Base-by-base conservation (phyloP, 2,797 vertebrate genomes). In the Halcyon chelicuti region DNA sequence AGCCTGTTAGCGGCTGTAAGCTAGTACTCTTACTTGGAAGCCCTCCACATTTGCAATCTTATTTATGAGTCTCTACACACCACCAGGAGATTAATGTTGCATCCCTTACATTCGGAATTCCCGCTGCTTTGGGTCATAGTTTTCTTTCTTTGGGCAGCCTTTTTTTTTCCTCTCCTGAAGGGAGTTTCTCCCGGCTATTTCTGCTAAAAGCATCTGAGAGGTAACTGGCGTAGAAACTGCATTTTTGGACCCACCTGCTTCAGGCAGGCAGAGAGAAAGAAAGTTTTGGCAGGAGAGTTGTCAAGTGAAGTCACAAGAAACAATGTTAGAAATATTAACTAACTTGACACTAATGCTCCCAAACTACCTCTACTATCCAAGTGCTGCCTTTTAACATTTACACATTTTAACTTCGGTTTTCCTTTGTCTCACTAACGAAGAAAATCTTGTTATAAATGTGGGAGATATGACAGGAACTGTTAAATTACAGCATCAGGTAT, bases 11-110 rank as follows among this genome's bases (percentile, higher is more conserved):
- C 4, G 17, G 80, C 86, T 94, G 63, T 57, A 94, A 95, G 88
- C 86, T 85, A 94, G 96, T 95, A 74, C 74, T 96, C 95, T 95
- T 96, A 93, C 71, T 96, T 96, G 96, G 95, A 97, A 96, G 83
- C 3, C 71, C 57, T 93, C 95, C 94, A 95, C 57, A 31, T 82
- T 94, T 63, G 49, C 91, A 90, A 74, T 93, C 94, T 94, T 94
- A 78, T 92, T 94, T 96, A 94, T 73, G 86, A 97, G 94, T 73
- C 94, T 88, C 83, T 84, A 91, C 83, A 80, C 96, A 96, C 91
- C 85, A 88, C 14, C 60, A 79, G 44, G 74, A 94, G 95, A 95
- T 94, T 93, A 94, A 95, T 90, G 86, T 42, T 82, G 92, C 91
- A 82, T 92, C 95, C 74, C 80, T 89, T 82, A 61, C 46, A 82